phyloP scores from a whole-genome alignment of 2,888 invertebrate genomes.

The Prosapia bicincta region DNA sequence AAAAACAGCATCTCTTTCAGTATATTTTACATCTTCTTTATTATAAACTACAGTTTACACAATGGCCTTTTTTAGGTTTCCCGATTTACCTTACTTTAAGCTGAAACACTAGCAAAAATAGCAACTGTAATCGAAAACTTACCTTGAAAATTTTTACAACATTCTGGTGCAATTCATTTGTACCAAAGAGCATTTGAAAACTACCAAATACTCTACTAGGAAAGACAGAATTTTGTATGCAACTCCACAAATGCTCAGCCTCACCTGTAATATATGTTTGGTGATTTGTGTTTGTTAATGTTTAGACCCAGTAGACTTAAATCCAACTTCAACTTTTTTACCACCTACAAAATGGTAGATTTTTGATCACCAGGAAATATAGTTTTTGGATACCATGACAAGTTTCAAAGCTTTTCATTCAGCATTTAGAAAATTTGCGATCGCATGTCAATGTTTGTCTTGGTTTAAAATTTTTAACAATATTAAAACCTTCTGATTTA shows the following conservation, averaged over 20 bases:
- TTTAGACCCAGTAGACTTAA: constrained; percentile 7
- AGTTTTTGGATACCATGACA: constrained; percentile 4
- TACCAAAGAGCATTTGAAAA: no score
- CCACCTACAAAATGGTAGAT: constrained; percentile 9
- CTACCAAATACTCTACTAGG: not conserved
- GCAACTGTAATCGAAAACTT: not conserved
- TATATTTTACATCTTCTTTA: not conserved
- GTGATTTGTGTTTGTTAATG: not conserved
- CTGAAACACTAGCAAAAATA: not conserved
- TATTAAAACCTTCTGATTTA: no score
- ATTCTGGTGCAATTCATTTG: not conserved
- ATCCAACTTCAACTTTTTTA: constrained; percentile 4
- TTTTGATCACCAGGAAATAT: constrained; percentile 2
- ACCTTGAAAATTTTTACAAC: not conserved
- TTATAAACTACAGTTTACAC: not conserved
- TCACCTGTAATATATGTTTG: constrained; percentile 10
- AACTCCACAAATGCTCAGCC: constrained; percentile 10
- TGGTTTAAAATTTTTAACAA: no score
- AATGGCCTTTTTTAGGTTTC: not conserved
- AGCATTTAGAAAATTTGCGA: constrained; percentile 8
- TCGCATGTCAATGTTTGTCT: no score
- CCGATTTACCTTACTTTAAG: not conserved
- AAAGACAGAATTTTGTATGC: not conserved
- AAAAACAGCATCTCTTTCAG: no score
- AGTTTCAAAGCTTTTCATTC: constrained; percentile 3